These are phyloP conservation scores for Hippasteria phrygiana DNA, from an alignment of 53 echinoderm and acorn worm species.

Conservation along the genomic window DNA sequence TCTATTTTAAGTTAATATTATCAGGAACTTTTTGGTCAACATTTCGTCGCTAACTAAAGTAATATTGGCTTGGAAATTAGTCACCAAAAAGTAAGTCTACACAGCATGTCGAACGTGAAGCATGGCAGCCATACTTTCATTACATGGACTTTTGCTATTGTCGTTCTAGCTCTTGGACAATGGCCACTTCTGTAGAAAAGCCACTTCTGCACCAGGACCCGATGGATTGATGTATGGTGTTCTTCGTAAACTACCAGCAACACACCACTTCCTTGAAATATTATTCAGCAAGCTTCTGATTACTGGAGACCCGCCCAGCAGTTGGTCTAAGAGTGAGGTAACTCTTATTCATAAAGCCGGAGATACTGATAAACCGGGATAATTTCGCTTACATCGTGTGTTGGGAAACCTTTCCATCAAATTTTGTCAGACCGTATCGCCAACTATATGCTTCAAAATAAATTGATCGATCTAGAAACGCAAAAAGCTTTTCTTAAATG, in stretches of 20 bases:
- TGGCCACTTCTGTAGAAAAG: no score
- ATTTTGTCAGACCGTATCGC: conserved; percentile 35
- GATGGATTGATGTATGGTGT: not conserved
- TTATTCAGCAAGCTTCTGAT: conserved; percentile 30
- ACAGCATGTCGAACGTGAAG: no score
- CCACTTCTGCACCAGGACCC: no score
- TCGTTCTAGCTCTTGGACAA: no score
- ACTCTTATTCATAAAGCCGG: conserved; percentile 47
- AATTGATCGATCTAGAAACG: no score
- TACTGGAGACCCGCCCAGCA: conserved; percentile 37
- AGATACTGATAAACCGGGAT: conserved; percentile 39
- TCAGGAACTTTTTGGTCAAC: no score
- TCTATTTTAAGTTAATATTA: no score
- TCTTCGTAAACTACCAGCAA: not conserved
- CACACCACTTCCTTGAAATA: conserved; percentile 49
- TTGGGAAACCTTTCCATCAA: conserved; percentile 50
- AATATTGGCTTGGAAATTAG: no score
- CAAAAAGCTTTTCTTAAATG: conserved; percentile 55
- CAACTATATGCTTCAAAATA: not conserved
- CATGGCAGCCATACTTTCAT: no score
- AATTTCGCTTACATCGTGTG: conserved; percentile 51
- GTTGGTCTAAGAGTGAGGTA: conserved; percentile 36
- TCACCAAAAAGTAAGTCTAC: no score
- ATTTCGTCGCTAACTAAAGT: no score
- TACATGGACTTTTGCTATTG: no score